These are phyloP conservation scores for Pyrrhosoma nymphula DNA, from an alignment of 2,888 invertebrate species.

Conservation along the genomic window DNA sequence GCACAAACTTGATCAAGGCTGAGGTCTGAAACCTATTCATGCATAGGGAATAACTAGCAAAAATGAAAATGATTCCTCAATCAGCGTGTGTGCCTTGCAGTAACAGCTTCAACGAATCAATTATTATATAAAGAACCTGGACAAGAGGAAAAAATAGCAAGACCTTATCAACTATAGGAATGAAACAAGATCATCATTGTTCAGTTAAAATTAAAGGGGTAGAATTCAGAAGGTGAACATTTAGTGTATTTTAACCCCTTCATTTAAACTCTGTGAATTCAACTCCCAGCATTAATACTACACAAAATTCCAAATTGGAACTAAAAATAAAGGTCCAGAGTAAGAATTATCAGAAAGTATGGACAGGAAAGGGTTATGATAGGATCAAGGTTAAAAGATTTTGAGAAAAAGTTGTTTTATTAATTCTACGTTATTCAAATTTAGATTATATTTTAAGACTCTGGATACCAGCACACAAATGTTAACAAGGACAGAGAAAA, in stretches of 20 bases:
- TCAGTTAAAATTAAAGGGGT: background rate
- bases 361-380: background rate
- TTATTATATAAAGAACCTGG: background rate
- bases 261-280: background rate
- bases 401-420: background rate
- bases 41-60: constrained; percentile 11
- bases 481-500: background rate
- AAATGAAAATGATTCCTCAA: background rate
- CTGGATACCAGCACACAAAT: background rate
- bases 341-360: background rate
- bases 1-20: constrained; percentile 29
- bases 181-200: background rate
- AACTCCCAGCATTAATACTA: background rate
- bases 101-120: constrained; percentile 12
- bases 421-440: background rate
- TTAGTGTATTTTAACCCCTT: background rate
- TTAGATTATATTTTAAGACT: background rate
- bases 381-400: background rate
- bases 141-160: constrained; percentile 11
- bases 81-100: constrained; percentile 22
- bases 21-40: constrained; percentile 36
- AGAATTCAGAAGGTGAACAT: background rate
- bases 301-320: background rate
- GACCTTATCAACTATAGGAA: background rate
- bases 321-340: too few species aligned